Percentiles rank a stretch among this genome's conserved stretches.
phyloP scores from a whole-genome alignment of 2,797 vertebrate genomes.

The Darevskia nairensis region DNA sequence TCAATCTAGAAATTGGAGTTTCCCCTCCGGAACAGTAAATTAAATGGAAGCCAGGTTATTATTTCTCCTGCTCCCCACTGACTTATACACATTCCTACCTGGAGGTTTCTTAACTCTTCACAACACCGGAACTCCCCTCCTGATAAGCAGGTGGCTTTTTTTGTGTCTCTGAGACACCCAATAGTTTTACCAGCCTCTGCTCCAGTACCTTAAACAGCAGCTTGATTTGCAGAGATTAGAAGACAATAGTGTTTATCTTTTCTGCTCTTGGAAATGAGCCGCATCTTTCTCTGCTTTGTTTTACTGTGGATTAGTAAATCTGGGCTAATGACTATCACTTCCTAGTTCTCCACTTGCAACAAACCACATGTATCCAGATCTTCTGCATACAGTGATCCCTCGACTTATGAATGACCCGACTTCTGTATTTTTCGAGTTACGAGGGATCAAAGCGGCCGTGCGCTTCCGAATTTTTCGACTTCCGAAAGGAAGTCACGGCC shows the following conservation, averaged over 20 bases:
- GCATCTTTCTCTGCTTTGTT: not conserved
- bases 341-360: not conserved
- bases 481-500: too few species aligned
- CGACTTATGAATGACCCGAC: too few species aligned
- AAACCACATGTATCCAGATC: not conserved
- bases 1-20: not conserved
- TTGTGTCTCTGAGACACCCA: not conserved
- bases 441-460: too few species aligned
- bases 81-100: not conserved
- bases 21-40: not conserved
- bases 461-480: too few species aligned
- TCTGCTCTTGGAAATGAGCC: not conserved
- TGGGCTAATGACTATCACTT: not conserved
- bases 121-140: not conserved
- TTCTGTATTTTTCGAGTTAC: too few species aligned
- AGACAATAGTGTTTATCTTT: not conserved
- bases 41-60: not conserved
- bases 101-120: too few species aligned
- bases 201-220: not conserved
- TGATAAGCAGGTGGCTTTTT: not conserved
- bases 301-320: not conserved
- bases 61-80: not conserved
- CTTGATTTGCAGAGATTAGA: not conserved
- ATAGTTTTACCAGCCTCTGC: not conserved
- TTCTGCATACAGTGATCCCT: too few species aligned